Base-by-base conservation (phyloP, 2,797 vertebrate genomes). In the Odontamblyopus rebecca region DNA sequence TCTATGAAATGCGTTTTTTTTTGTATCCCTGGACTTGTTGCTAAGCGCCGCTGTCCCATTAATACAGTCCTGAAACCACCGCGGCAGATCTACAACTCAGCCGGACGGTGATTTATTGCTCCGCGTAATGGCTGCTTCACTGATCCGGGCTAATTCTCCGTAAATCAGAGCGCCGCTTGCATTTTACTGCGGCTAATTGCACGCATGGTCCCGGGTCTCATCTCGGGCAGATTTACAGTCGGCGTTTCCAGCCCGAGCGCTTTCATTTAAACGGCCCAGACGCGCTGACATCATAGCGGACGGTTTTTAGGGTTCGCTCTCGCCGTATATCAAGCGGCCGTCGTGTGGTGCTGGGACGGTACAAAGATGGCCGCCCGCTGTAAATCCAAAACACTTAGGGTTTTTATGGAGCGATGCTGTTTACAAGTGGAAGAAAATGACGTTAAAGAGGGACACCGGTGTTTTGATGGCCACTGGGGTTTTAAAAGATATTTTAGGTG, bases 161-260 rank as follows among this genome's bases (percentile, higher is more conserved):
- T 81, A 59, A 16, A 82, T 86, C 83, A 82, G 11, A 12, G 61
- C 63, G 57, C 6, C 4, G 51, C 0, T 73, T 75, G 16, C 63
- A 67, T 66, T 75, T 79, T 70, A 70, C 66, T 29, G 72, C 80
- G 72, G 41, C 66, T 79, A 86, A 87, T 85, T 81, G 61, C 84
- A 71, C 77, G 69, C 35, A 77, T 75, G 83, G 78, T 80, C 80
- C 78, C 83, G 63, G 69, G 80, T 74, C 85, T 82, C 83, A 72
- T 89, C 84, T 72, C 0, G 35, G 30, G 16, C 61, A 83, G 85
- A 87, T 89, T 87, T 89, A 89, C 79, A 50, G 76, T 75, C 73
- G 18, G 73, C 75, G 15, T 48, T 63, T 16, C 15, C 6, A 12
- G 38, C 4, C 62, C 12, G 27, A 15, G 16, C 62, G 26, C 62